Conservation (phyloP, 2,888 invertebrate species). For the Drosophila leonis region DNA sequence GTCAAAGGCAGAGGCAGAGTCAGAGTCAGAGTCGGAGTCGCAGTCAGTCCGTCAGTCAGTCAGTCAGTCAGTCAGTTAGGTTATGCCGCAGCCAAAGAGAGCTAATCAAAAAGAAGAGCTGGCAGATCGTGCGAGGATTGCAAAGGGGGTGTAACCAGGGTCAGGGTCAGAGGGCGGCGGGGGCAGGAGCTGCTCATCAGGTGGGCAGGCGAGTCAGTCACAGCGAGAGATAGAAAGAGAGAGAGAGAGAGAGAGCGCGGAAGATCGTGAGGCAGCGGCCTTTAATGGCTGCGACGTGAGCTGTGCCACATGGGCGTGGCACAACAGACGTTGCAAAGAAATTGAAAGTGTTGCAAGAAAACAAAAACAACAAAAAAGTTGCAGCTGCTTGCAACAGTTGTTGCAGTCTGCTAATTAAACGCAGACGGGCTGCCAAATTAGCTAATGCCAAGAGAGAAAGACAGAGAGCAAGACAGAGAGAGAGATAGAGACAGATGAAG, state of each 20-base stretch:
- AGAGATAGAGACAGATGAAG: constrained; percentile 21
- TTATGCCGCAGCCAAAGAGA: constrained; percentile 1
- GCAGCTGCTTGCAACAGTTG: constrained; percentile 29
- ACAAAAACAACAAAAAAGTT: background rate
- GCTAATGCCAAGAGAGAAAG: constrained; percentile 57
- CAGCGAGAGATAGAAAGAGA: background rate
- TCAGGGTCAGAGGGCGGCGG: background rate
- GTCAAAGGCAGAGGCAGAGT: background rate
- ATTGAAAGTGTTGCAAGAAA: constrained; percentile 66
- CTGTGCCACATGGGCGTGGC: constrained; percentile 59
- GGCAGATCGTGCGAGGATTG: constrained; percentile 77
- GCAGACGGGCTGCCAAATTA: constrained; percentile 78
- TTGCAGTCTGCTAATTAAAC: constrained; percentile 68
- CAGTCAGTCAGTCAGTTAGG: constrained; percentile 9
- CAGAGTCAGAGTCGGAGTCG: background rate
- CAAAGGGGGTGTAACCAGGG: constrained; percentile 74
- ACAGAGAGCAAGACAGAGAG: background rate
- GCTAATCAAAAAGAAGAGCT: constrained; percentile 59
- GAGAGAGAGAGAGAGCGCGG: background rate
- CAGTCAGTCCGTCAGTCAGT: constrained; percentile 14
- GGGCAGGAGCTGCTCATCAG: background rate
- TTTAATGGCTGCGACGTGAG: constrained; percentile 83
- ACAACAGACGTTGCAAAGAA: constrained; percentile 37
- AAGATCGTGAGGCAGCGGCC: constrained; percentile 73
- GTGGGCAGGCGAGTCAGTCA: constrained; percentile 35